Base-by-base conservation (phyloP, 2,113 vertebrate genomes). In the Butorides virescens region DNA sequence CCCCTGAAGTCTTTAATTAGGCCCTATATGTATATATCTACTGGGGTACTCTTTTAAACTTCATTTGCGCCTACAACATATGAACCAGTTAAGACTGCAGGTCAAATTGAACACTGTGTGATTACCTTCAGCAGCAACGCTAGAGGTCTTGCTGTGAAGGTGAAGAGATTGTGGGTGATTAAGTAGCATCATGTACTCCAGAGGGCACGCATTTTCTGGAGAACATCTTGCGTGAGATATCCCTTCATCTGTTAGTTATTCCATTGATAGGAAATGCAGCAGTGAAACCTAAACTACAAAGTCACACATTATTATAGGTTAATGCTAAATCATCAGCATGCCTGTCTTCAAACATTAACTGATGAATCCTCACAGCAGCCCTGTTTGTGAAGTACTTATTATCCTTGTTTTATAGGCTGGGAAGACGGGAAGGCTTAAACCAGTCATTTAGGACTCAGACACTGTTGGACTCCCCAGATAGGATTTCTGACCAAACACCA, bases 51-150 rank as follows among this genome's bases (percentile, higher is more conserved):
- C 34, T 88, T 86, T 90, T 46, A 90, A 74, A 66, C 39, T 21
- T 59, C 2, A 0, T 61, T 91, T 77, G 65, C 1, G 10, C 47
- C 30, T 81, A 52, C 0, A 0, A 15, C 8, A 5, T 32, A 29
- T 7, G 21, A 79, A 65, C 0, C 8, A 19, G 12, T 21, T 36
- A 72, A 46, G 13, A 6, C 3, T 0, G 1, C 46, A 36, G 47
- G 27, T 53, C 75, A 52, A 90, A 81, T 34, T 1, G 2, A 53
- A 37, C 8, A 2, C 19, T 7, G 3, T 5, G 14, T 50, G 39
- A 34, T 58, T 86, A 37, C 23, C 49, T 79, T 52, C 58, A 81
- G 44, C 58, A 77, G 56, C 56, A 72, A 22, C 2, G 5, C 23
- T 52, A 63, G 56, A 55, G 17, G 21, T 59, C 52, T 84, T 46